Evolutionary conservation across 1,140 invertebrate genomes (phyloP).

Genomic region (Pogonus chalceus): DNA sequence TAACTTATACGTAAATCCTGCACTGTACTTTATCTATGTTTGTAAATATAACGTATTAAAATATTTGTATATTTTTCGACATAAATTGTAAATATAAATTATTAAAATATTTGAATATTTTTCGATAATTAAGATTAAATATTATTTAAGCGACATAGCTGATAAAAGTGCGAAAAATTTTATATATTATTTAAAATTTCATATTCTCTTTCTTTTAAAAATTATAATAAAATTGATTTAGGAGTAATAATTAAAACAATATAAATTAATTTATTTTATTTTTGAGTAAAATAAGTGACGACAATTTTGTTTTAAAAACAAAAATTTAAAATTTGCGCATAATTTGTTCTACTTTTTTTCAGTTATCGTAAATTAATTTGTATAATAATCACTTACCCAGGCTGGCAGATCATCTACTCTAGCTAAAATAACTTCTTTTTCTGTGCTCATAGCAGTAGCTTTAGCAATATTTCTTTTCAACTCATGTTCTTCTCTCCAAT

Average conservation of each 20-base stretch:
- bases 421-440: constrained; percentile 78
- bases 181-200: not conserved
- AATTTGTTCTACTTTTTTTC: not conserved
- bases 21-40: no score
- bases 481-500: constrained; percentile 64
- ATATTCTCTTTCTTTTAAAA: not conserved
- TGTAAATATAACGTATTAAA: no score
- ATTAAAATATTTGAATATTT: no score
- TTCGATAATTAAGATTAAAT: no score
- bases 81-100: no score
- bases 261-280: no score
- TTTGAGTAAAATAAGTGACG: no score
- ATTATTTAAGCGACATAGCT: no score
- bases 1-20: no score
- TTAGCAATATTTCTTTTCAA: constrained; percentile 69
- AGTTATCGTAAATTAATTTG: no score
- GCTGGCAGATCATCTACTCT: constrained; percentile 80
- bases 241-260: not conserved
- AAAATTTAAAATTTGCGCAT: constrained; percentile 3
- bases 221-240: not conserved
- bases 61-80: no score
- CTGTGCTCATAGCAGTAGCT: constrained; percentile 63
- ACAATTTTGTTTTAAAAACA: no score
- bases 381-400: constrained; percentile 58
- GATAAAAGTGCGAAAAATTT: constrained; percentile 3